Percentiles rank a stretch among this genome's conserved stretches.
Conservation (phyloP, 1,140 invertebrate genomes). For the Diabrotica virgifera region DNA sequence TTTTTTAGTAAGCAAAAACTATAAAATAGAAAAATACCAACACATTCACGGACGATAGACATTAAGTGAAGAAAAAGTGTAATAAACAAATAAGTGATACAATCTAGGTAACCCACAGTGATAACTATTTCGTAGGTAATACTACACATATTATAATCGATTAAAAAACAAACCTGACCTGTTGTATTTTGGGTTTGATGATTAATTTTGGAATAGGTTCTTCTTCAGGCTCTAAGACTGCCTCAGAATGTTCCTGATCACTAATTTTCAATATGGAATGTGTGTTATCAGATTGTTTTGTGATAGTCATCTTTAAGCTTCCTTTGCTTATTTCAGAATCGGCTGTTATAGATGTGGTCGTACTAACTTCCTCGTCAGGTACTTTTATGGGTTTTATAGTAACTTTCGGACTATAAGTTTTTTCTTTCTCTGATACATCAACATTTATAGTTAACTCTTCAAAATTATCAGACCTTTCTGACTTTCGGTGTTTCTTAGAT, state of each 20-base stretch:
- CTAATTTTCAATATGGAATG: constrained; percentile 45
- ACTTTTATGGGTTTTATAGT: constrained; percentile 43
- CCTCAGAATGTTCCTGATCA: constrained; percentile 39
- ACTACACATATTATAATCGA: too few relatives aligned
- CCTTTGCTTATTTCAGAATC: constrained; percentile 32
- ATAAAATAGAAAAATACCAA: too few relatives aligned
- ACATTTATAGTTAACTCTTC: constrained; percentile 30
- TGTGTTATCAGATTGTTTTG: constrained; percentile 44
- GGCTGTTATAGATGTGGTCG: constrained; percentile 18
- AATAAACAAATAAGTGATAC: too few relatives aligned
- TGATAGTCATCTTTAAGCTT: constrained; percentile 45
- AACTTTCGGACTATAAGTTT: constrained; percentile 43
- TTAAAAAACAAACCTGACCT: constrained; percentile 6
- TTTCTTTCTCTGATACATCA: constrained; percentile 31
- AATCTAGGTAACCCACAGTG: too few relatives aligned
- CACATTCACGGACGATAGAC: too few relatives aligned
- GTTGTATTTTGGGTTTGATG: constrained; percentile 41
- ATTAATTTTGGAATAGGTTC: constrained; percentile 42
- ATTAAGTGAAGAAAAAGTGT: too few relatives aligned
- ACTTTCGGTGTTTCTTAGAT: constrained; percentile 16
- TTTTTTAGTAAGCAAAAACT: too few relatives aligned
- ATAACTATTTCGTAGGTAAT: too few relatives aligned
- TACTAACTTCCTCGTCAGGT: constrained; percentile 34
- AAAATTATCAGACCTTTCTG: not conserved
- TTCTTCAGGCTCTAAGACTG: constrained; percentile 14